These are phyloP conservation scores for Paelopatides confundens DNA, from an alignment of 53 echinoderm and acorn worm species.

Conservation along the genomic window DNA sequence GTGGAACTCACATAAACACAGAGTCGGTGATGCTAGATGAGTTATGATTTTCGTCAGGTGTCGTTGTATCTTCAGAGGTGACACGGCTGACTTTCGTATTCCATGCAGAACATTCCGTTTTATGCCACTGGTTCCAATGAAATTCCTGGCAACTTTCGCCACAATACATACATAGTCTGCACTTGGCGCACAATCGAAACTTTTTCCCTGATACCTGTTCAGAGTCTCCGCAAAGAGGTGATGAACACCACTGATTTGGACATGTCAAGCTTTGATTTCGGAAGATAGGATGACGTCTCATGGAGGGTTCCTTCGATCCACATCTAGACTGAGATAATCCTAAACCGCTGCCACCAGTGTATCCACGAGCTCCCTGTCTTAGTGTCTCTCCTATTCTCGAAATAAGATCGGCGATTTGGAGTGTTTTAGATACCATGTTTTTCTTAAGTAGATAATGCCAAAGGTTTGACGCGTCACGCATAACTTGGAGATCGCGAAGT, in stretches of 20 bases:
- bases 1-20: slow-evolving; percentile 24
- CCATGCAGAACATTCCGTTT: slow-evolving; percentile 72
- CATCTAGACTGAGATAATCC: slow-evolving; percentile 52
- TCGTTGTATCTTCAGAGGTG: background rate
- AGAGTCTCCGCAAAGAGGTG: slow-evolving; percentile 72
- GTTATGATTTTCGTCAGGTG: slow-evolving; percentile 39
- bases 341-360: slow-evolving; percentile 71
- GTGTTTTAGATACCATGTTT: slow-evolving; percentile 81
- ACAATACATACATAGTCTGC: slow-evolving; percentile 89
- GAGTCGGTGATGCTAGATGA: slow-evolving; percentile 37
- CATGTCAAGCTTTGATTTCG: slow-evolving; percentile 66
- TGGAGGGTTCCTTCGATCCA: slow-evolving; percentile 47
- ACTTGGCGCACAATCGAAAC: slow-evolving; percentile 89
- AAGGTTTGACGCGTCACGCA: slow-evolving; percentile 81
- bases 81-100: background rate
- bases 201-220: slow-evolving; percentile 76
- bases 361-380: slow-evolving; percentile 78
- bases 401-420: slow-evolving; percentile 90
- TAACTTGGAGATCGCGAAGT: slow-evolving; percentile 89
- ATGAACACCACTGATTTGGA: slow-evolving; percentile 93
- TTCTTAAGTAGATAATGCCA: slow-evolving; percentile 87
- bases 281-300: slow-evolving; percentile 61
- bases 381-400: slow-evolving; percentile 87
- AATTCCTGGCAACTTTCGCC: slow-evolving; percentile 87
- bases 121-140: slow-evolving; percentile 93